Conservation (phyloP, 53 echinoderm and acorn worm species). For the Actinopyga echinites region DNA sequence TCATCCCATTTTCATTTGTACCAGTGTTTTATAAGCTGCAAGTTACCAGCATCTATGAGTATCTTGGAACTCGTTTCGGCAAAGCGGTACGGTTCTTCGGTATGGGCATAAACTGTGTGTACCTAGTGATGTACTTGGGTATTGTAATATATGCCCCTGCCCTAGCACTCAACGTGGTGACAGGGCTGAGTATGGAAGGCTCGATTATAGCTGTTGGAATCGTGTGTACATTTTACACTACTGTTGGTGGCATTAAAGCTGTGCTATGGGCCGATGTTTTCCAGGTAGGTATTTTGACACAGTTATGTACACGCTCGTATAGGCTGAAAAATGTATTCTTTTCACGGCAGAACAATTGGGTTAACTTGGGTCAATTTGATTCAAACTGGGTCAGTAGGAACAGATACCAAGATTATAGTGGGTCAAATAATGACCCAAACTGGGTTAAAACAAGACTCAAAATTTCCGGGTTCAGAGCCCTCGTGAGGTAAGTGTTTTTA, state of each 20-base stretch:
- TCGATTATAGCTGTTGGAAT: not conserved
- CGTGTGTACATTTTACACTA: no score
- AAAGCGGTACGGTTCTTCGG: constrained; percentile 2
- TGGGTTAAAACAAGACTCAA: no score
- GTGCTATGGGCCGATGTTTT: constrained; percentile 18
- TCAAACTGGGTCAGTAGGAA: no score
- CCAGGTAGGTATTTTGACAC: constrained; percentile 20
- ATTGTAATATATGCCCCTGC: no score
- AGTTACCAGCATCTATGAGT: constrained; percentile 34
- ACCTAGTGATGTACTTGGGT: constrained; percentile 11
- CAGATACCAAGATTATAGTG: no score
- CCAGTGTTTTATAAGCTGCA: constrained; percentile 38
- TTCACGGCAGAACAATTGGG: no score
- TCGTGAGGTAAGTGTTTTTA: no score
- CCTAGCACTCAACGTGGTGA: constrained; percentile 1
- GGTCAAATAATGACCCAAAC: no score
- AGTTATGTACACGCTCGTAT: no score
- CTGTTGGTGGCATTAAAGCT: constrained; percentile 2
- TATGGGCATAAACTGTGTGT: not conserved
- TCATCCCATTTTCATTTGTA: constrained; percentile 20
- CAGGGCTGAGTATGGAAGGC: not conserved
- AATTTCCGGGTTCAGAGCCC: no score
- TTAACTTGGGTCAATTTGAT: no score
- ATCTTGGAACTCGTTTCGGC: constrained; percentile 24
- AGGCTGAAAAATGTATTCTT: no score